Evolutionary conservation across 2,113 vertebrate genomes (phyloP).

Genomic region (Hiodon tergisus): DNA sequence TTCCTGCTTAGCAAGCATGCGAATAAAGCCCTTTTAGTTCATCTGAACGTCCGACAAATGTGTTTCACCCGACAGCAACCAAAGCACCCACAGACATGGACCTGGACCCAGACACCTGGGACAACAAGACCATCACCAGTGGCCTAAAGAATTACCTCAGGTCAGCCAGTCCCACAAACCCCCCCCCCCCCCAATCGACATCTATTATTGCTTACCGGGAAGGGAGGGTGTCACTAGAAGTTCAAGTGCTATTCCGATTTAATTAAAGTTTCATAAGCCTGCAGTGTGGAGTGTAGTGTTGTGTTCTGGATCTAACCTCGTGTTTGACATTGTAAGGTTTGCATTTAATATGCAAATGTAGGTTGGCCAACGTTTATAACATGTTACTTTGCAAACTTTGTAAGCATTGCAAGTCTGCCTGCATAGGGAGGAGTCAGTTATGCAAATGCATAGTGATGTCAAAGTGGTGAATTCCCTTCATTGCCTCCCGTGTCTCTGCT

Average conservation of each 20-base stretch:
- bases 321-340: background rate
- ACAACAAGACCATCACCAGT: conserved; percentile 97
- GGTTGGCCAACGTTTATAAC: too few species aligned
- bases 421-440: too few species aligned
- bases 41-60: background rate
- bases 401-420: too few species aligned
- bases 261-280: too few species aligned
- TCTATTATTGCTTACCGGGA: background rate
- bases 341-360: too few species aligned
- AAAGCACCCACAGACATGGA: conserved; percentile 84
- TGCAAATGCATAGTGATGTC: background rate
- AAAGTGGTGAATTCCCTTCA: background rate
- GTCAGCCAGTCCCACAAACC: conserved; percentile 51
- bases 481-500: conserved; percentile 20
- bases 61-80: conserved; percentile 61
- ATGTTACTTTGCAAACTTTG: too few species aligned
- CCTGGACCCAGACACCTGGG: conserved; percentile 90
- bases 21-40: background rate
- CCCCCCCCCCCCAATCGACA: background rate
- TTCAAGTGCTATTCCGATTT: too few species aligned
- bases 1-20: background rate
- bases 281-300: too few species aligned
- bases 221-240: background rate
- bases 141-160: conserved; percentile 98
- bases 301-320: too few species aligned